phyloP scores from a whole-genome alignment of 2,797 vertebrate species.

The Silurus lanzhouensis region DNA sequence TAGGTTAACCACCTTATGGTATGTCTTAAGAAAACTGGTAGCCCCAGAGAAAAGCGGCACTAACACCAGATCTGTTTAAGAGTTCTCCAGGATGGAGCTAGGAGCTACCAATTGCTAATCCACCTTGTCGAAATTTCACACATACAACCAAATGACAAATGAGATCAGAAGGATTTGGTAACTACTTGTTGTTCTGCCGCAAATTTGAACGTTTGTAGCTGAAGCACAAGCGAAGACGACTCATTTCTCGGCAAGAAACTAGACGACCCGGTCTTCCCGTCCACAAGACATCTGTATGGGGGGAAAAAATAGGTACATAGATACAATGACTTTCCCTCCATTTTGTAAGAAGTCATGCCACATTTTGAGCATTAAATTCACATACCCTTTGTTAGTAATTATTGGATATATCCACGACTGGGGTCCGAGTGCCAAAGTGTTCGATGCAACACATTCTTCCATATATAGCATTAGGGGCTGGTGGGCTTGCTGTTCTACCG shows the following conservation, averaged over 20 bases:
- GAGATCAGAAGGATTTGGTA: no score
- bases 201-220: conserved; percentile 73
- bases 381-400: conserved; percentile 74
- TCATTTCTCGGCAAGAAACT: conserved; percentile 71
- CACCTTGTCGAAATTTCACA: not conserved
- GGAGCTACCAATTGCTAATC: not conserved
- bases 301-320: not conserved
- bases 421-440: conserved; percentile 32
- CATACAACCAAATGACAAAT: no score
- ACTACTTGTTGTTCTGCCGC: conserved; percentile 63
- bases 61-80: not conserved
- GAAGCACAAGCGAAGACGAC: conserved; percentile 67
- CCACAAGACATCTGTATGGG: conserved; percentile 68
- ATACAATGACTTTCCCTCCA: not conserved
- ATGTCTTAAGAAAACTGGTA: not conserved
- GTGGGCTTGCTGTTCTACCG: conserved; percentile 71
- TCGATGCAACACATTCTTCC: conserved; percentile 77
- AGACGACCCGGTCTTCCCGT: conserved; percentile 64
- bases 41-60: not conserved
- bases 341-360: not conserved
- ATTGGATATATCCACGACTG: conserved; percentile 67
- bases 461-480: conserved; percentile 73
- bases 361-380: not conserved
- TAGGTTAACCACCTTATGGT: not conserved
- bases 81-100: not conserved